Evolutionary conservation across 2,113 vertebrate genomes (phyloP).

Genomic region (Malaclemys terrapin): DNA sequence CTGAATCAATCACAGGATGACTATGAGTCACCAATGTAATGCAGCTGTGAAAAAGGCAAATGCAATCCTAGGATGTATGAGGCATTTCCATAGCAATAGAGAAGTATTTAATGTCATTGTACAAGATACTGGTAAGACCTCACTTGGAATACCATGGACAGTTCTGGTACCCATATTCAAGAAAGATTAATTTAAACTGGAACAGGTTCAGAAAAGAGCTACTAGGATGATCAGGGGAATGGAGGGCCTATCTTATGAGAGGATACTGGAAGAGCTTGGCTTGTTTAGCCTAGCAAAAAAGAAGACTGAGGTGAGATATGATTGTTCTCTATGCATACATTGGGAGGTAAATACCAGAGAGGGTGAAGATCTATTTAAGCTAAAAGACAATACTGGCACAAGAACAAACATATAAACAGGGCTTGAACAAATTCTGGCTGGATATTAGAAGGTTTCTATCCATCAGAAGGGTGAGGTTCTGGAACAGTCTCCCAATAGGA

Average conservation of each 20-base stretch:
- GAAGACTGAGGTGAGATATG: background rate
- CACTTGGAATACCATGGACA: background rate
- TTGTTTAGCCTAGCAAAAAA: background rate
- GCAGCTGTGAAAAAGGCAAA: background rate
- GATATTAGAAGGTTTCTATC: background rate
- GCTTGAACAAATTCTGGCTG: background rate
- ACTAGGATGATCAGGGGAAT: background rate
- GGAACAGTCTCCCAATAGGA: background rate
- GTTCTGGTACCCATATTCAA: background rate
- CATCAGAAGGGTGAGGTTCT: background rate
- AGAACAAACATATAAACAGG: background rate
- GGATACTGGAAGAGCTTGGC: background rate
- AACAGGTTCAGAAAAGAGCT: background rate
- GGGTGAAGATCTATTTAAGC: background rate
- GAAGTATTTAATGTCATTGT: background rate
- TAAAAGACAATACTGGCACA: background rate
- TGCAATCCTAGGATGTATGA: background rate
- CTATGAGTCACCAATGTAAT: background rate
- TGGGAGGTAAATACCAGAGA: background rate
- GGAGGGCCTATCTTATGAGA: background rate
- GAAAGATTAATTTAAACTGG: background rate
- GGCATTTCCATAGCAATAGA: background rate
- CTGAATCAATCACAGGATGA: background rate
- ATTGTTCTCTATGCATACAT: background rate
- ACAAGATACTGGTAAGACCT: background rate